Evolutionary conservation across 2,888 invertebrate genomes (phyloP), one percentile per base, ranked within the genome.

Genomic region (Nymphalis polychloros): DNA sequence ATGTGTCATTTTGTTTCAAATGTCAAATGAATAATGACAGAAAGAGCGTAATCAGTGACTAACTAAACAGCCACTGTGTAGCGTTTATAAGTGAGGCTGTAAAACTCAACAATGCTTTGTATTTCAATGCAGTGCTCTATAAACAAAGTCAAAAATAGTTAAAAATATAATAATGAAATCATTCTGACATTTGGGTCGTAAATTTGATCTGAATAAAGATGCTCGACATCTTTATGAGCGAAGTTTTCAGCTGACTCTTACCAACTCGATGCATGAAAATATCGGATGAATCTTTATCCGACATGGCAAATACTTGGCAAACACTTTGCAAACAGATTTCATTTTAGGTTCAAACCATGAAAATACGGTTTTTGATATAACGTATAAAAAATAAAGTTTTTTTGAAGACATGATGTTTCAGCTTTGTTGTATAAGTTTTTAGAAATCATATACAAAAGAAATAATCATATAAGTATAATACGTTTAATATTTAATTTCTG

Each of bases 211-310:
- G 59, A 57, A 55, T 83, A 83, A 83, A 78, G 80, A 77, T 76
- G 76, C 74, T 74, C 75, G 84, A 81, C 82, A 83, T 85, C 84
- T 86, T 87, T 87, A 87, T 85, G 85, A 85, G 81, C 67, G 80
- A 87, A 87, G 82, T 87, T 86, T 81, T 77, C 75, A 76, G 79
- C 49, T 63, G 41, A 59, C 62, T 57, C 8, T 55, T 23, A 63
- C 41, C 69, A 78, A 78, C 78, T 80, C 81, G 81, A 80, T 78
- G 77, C 76, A 67, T 67, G 59, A 62, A 59, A 65, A 66, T 70
- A 55, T 55, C 53, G 53, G 69, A 55, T 55, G 65, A 66, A 61
- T 70, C 68, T 55, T 55, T 67, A 62, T 62, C 59, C 57, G 57
- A 67, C 52, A 53, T 70, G 67, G 50, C 63, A 48, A 53, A 55